Base-by-base conservation (phyloP, 2,113 vertebrate species). In the Microtus pennsylvanicus region DNA sequence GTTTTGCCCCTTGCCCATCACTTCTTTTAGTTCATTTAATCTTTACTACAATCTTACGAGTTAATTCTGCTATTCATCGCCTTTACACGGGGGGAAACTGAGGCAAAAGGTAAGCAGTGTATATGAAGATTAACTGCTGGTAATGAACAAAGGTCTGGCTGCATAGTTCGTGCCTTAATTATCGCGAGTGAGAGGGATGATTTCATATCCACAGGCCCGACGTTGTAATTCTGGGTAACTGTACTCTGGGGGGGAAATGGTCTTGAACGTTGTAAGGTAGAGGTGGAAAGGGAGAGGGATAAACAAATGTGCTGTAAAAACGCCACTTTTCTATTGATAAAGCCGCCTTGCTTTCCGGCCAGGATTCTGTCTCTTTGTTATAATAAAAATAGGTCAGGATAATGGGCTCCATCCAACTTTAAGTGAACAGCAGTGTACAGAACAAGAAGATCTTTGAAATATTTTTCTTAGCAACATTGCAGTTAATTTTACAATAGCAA, bases 371-470 rank as follows among this genome's bases (percentile, higher is more conserved):
- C 63, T 93, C 92, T 96, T 78, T 94, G 80, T 95, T 94, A 28
- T 52, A 85, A 78, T 90, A 97, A 94, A 98, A 97, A 95, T 96
- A 97, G 96, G 93, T 92, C 94, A 94, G 93, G 81, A 94, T 92
- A 75, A 91, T 96, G 94, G 90, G 97, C 72, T 95, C 88, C 91
- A 78, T 97, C 96, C 94, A 96, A 83, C 94, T 82, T 89, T 7
- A 94, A 96, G 88, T 94, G 92, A 96, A 87, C 95, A 97, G 90
- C 94, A 82, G 92, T 87, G 96, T 70, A 38, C 63, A 0, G 97
- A 97, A 97, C 97, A 96, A 87, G 93, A 70, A 92, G 96, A 88
- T 93, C 95, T 97, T 78, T 74, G 94, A 89, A 94, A 82, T 83
- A 87, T 83, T 94, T 96, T 96, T 91, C 93, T 96, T 95, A 96